Percentiles rank a stretch among this genome's conserved stretches.
Evolutionary conservation across 2,888 invertebrate genomes (phyloP).

Genomic region (Drosophila sordidapex): DNA sequence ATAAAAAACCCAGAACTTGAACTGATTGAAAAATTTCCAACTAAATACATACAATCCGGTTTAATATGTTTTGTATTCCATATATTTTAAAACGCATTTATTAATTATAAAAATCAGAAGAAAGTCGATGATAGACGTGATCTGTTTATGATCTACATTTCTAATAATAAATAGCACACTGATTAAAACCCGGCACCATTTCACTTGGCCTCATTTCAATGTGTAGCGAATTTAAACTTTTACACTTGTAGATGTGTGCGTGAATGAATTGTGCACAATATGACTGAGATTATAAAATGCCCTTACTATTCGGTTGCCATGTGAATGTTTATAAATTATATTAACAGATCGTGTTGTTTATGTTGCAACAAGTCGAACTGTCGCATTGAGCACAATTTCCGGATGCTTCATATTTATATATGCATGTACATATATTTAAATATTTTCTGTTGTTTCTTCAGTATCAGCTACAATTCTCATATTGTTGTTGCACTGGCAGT

Average conservation of each 20-base stretch:
- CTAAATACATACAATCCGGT: background rate
- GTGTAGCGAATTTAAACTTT: background rate
- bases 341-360: slow-evolving; percentile 13
- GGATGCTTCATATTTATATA: background rate
- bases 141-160: background rate
- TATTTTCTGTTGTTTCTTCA: slow-evolving; percentile 6
- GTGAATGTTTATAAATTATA: slow-evolving; percentile 9
- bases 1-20: background rate
- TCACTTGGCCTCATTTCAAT: background rate
- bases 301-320: slow-evolving; percentile 4
- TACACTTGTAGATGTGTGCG: background rate
- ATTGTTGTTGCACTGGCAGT: slow-evolving; percentile 23
- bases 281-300: slow-evolving; percentile 13
- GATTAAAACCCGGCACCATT: background rate
- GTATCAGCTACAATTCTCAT: slow-evolving; percentile 1
- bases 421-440: background rate
- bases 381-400: slow-evolving; percentile 6
- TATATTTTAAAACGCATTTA: background rate
- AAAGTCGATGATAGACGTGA: background rate
- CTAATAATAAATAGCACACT: background rate
- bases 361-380: slow-evolving; percentile 1
- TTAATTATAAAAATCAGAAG: background rate
- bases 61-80: background rate
- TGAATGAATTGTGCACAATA: background rate
- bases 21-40: background rate